Conservation (phyloP, 2,797 vertebrate genomes). For the Pipistrellus pipistrellus region DNA sequence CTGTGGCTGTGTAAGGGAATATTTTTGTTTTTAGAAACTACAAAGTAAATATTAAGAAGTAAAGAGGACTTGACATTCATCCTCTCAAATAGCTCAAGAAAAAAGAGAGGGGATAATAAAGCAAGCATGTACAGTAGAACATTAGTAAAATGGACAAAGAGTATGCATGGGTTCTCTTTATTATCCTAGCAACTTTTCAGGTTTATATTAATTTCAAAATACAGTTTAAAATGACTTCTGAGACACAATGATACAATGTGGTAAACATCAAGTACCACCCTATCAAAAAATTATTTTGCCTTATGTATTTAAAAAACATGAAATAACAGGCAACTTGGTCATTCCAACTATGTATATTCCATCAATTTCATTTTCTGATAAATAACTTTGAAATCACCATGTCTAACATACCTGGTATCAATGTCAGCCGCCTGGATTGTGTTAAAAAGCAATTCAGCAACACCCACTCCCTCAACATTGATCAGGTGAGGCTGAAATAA, state of each 20-base stretch:
- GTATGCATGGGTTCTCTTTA: not conserved
- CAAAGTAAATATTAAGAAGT: not conserved
- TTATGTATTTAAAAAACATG: not conserved
- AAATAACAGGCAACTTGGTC: not conserved
- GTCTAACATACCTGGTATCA: slow-evolving; percentile 94
- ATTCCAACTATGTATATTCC: not conserved
- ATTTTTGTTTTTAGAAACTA: slow-evolving; percentile 31
- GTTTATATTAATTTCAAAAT: slow-evolving; percentile 35
- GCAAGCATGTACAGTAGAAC: not conserved
- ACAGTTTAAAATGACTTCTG: slow-evolving; percentile 16
- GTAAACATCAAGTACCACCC: not conserved
- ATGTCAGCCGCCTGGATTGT: slow-evolving; percentile 99
- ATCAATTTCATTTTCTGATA: not conserved
- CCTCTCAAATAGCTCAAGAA: not conserved
- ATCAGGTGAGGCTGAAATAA: slow-evolving; percentile 99
- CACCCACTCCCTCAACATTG: slow-evolving; percentile 98
- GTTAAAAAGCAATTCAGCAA: slow-evolving; percentile 98
- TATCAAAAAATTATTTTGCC: not conserved
- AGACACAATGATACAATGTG: not conserved
- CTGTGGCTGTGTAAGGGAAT: not conserved
- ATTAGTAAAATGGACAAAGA: slow-evolving; percentile 4
- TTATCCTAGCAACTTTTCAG: slow-evolving; percentile 1
- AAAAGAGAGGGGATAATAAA: not conserved
- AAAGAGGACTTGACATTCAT: not conserved
- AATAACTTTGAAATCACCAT: not conserved